These are phyloP conservation scores for Cherax destructor DNA, from an alignment of 1,140 invertebrate genomes.

Conservation along the genomic window DNA sequence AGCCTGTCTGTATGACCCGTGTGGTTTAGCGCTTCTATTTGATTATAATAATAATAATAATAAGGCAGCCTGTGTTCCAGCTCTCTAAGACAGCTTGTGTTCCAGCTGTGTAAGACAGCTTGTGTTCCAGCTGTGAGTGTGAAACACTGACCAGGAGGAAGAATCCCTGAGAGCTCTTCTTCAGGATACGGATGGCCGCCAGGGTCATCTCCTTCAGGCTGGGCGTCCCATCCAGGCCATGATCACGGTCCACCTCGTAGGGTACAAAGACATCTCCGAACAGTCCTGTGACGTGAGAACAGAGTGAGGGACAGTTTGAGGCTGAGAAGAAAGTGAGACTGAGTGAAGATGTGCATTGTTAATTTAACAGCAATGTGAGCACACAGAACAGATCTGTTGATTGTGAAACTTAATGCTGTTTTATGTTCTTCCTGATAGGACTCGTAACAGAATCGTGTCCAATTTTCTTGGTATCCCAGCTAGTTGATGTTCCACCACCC, in stretches of 20 bases:
- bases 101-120: too few relatives aligned
- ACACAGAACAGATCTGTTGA: background rate
- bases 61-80: background rate
- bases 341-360: background rate
- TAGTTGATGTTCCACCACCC: too few relatives aligned
- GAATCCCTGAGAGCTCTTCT: constrained; percentile 70
- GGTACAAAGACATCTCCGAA: constrained; percentile 58
- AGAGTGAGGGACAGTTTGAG: background rate
- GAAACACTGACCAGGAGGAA: constrained; percentile 75
- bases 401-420: background rate
- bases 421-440: too few relatives aligned
- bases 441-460: too few relatives aligned
- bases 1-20: background rate
- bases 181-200: constrained; percentile 69
- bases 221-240: constrained; percentile 72
- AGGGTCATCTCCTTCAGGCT: constrained; percentile 71
- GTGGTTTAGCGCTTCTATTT: too few relatives aligned
- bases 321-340: background rate
- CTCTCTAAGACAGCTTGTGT: too few relatives aligned
- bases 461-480: too few relatives aligned
- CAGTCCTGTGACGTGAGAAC: constrained; percentile 46
- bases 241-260: constrained; percentile 79
- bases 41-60: too few relatives aligned
- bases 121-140: background rate
- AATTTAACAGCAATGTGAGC: too few relatives aligned